Evolutionary conservation across 2,888 invertebrate species (phyloP), one percentile per base, ranked within the genome.

Genomic region (Harmothoe impar): DNA sequence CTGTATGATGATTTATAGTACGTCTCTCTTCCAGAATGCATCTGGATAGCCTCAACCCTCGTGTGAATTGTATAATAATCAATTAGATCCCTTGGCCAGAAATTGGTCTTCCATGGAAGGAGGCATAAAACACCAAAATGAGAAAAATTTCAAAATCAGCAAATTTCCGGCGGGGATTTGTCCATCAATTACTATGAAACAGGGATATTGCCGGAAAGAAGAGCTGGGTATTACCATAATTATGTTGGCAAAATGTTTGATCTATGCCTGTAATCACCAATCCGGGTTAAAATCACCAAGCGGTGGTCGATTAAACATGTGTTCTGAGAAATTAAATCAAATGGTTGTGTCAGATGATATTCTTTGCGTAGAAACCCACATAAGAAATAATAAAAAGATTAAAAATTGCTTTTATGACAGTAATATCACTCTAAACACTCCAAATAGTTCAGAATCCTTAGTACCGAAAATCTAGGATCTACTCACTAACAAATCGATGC

Each of bases 111-210:
- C 62, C 20, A 20, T 62, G 12, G 62, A 3, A 62, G 7, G 62
- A 62, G 3, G 12, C 15, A n/a, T 62, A 5, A 62, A 62, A 62
- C 62, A 5, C 23, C 62, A 62, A 62, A 62, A 3, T 10, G 62
- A 20, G 20, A 20, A n/a, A 62, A 62, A n/a, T 20, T 15, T n/a
- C 7, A 20, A 15, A 62, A 20, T 62, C 0, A 62, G 62, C 23
- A 15, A n/a, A n/a, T 62, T 62, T n/a, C 62, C 62, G 20, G 62
- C n/a, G 62, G n/a, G n/a, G n/a, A 62, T n/a, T n/a, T 5, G 62
- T 62, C 15, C 62, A 62, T 62, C 62, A 62, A 62, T 62, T n/a
- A 62, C 62, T 62, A 62, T 62, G 62, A 62, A n/a, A 62, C 23
- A 62, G 62, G 0, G 62, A 62, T 62, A 62, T 3, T 62, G n/a